phyloP scores from a whole-genome alignment of 2,113 vertebrate genomes.

The Equus przewalskii region DNA sequence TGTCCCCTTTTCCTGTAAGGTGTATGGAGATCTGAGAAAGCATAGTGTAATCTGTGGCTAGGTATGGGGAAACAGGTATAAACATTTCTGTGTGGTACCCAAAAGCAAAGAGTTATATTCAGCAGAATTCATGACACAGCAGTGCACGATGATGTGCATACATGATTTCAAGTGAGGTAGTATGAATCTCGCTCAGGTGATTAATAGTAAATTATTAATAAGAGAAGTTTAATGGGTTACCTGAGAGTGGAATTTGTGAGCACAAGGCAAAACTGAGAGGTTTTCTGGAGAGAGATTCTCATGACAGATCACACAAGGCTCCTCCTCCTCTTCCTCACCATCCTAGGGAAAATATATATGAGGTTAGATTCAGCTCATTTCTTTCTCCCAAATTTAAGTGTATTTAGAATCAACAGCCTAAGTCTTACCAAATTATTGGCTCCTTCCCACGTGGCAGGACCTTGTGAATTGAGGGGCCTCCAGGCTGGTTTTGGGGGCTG shows the following conservation, averaged over 20 bases:
- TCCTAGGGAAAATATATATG: conserved; percentile 43
- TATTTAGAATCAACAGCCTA: not conserved
- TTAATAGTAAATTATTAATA: conserved; percentile 51
- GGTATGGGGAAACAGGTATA: not conserved
- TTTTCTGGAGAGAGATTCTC: conserved; percentile 82
- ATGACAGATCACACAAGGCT: conserved; percentile 85
- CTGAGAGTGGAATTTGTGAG: conserved; percentile 84
- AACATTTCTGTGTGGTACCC: not conserved
- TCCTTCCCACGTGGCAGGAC: conserved; percentile 72
- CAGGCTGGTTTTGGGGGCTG: conserved; percentile 50
- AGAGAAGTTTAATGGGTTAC: conserved; percentile 59
- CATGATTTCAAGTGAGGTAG: not conserved
- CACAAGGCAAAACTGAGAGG: conserved; percentile 82
- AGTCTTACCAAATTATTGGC: conserved; percentile 72
- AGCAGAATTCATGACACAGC: not conserved
- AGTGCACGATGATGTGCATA: not conserved
- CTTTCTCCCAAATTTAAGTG: not conserved
- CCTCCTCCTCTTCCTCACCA: conserved; percentile 78
- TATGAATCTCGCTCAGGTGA: not conserved
- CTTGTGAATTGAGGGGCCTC: conserved; percentile 57
- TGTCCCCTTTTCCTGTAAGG: not conserved
- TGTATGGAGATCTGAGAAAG: conserved; percentile 27
- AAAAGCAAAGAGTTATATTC: not conserved
- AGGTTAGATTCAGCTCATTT: not conserved
- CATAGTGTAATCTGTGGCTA: not conserved